Percentiles rank a stretch among this genome's conserved stretches.
phyloP scores from a whole-genome alignment of 2,888 invertebrate species.

The Epinotia ramella region DNA sequence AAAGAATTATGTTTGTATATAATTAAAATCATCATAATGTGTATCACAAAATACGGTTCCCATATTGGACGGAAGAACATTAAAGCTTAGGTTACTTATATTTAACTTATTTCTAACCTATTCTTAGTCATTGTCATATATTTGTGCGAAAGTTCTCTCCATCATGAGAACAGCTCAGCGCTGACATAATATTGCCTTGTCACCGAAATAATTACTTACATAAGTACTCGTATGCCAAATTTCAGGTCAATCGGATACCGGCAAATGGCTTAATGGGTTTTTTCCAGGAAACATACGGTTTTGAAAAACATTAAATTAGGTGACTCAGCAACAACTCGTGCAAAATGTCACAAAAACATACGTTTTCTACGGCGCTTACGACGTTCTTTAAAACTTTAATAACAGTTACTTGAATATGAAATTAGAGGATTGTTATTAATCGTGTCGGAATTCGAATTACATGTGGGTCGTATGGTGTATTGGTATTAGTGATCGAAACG shows the following conservation, averaged over 20 bases:
- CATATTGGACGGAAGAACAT: slow-evolving; percentile 26
- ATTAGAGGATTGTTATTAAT: slow-evolving; percentile 11
- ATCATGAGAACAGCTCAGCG: too few species aligned
- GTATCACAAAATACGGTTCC: slow-evolving; percentile 2
- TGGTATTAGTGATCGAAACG: background rate
- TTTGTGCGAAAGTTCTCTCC: background rate
- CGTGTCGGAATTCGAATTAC: background rate
- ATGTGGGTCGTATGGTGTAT: background rate
- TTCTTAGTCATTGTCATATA: background rate
- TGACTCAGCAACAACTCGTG: background rate
- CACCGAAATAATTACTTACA: too few species aligned
- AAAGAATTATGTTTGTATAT: background rate
- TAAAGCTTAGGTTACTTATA: slow-evolving; percentile 6
- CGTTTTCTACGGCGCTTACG: background rate
- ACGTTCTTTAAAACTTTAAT: background rate
- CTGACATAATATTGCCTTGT: too few species aligned
- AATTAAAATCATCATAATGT: background rate
- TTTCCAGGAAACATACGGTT: too few species aligned
- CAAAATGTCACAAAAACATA: background rate
- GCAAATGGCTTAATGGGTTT: too few species aligned
- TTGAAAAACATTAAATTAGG: background rate
- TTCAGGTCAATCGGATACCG: too few species aligned
- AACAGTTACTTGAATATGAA: slow-evolving; percentile 1
- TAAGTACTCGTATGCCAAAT: too few species aligned
- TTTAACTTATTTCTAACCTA: background rate